Evolutionary conservation across 1,140 invertebrate species (phyloP).

Genomic region (Achroia grisella): DNA sequence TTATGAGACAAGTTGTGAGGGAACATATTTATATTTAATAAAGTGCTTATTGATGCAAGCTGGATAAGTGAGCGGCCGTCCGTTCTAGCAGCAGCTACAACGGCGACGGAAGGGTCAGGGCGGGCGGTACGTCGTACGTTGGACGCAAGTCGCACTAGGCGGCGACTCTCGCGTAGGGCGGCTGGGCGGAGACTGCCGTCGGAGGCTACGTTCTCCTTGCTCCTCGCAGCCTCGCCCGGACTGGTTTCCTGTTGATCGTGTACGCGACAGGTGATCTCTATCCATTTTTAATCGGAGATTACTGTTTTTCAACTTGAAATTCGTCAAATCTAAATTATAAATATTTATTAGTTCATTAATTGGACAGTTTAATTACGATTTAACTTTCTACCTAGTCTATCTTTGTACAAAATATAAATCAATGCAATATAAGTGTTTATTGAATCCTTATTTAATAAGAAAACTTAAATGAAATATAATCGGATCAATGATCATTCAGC

Average conservation of each 20-base stretch:
- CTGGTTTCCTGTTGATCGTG: slow-evolving; percentile 63
- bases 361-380: too few species aligned
- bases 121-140: slow-evolving; percentile 7
- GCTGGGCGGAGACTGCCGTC: slow-evolving; percentile 64
- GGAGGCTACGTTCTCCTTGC: slow-evolving; percentile 35
- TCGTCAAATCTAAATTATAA: too few species aligned
- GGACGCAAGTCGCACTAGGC: slow-evolving; percentile 11
- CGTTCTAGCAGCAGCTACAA: slow-evolving; percentile 2
- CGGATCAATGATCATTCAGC: too few species aligned
- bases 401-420: too few species aligned
- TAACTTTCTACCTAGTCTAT: too few species aligned
- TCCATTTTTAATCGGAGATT: slow-evolving; percentile 33
- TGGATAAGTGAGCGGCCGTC: neutral
- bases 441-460: too few species aligned
- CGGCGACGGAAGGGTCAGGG: slow-evolving; percentile 15
- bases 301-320: slow-evolving; percentile 6
- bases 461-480: too few species aligned
- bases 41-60: neutral
- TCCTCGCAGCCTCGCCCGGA: slow-evolving; percentile 55
- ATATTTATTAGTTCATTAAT: too few species aligned
- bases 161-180: slow-evolving; percentile 42
- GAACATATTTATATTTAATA: neutral
- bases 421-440: too few species aligned
- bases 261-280: slow-evolving; percentile 62
- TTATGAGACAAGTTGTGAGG: neutral